Conservation (phyloP, 2,113 vertebrate species). For the Mormoops blainvillei region DNA sequence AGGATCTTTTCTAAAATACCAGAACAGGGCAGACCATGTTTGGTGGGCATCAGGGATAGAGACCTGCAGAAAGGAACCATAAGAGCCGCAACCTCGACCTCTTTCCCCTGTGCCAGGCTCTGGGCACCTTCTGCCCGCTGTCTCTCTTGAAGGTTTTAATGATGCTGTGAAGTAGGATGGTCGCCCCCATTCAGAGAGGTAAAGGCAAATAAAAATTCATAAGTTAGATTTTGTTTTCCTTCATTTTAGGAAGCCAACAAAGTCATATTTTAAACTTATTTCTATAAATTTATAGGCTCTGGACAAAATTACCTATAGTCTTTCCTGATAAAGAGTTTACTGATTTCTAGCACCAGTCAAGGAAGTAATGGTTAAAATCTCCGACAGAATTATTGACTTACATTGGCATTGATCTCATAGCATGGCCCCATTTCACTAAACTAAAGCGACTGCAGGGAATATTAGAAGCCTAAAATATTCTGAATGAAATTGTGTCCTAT, state of each 20-base stretch:
- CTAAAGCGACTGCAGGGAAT: too few species aligned
- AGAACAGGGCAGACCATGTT: background rate
- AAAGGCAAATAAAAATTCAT: background rate
- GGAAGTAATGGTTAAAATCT: background rate
- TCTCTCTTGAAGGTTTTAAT: too few species aligned
- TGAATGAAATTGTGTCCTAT: background rate
- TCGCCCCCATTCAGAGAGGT: background rate
- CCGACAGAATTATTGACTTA: background rate
- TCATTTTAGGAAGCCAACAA: background rate
- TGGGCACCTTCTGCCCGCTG: accelerated
- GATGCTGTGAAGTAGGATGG: accelerated
- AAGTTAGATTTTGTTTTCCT: background rate
- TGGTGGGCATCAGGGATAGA: accelerated
- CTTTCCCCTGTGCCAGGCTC: accelerated
- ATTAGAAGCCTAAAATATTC: background rate
- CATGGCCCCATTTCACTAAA: background rate
- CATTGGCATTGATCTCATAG: background rate
- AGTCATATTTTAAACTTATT: background rate
- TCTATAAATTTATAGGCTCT: background rate
- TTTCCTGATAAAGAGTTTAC: background rate
- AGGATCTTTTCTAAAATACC: background rate
- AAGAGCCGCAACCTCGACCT: accelerated
- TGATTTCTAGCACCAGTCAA: background rate
- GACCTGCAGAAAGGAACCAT: background rate
- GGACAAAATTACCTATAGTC: background rate